Base-by-base conservation (phyloP, 2,888 invertebrate genomes). In the Zelleria hepariella region DNA sequence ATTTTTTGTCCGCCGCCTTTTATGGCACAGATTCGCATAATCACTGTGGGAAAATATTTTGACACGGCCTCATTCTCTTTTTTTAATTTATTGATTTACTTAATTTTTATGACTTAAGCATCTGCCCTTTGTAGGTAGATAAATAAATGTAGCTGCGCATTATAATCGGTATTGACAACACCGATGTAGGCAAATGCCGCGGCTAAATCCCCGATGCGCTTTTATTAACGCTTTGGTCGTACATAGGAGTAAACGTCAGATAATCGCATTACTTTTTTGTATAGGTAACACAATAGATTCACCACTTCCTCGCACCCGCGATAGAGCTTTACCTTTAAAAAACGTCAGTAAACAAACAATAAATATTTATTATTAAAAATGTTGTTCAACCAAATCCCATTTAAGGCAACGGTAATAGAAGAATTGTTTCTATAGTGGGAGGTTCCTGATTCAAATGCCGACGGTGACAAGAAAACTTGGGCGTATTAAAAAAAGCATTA, bases 31-130 rank as follows among this genome's bases (percentile, higher is more conserved):
- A 68, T 68, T 70, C 72, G 72, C 69, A 78, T 85, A 83, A 86
- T 84, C 83, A 78, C 72, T 85, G 86, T 86, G 86, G 82, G 86
- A 86, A 82, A 70, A 80, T 80, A 75, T 77, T 80, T 74, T 78
- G 77, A 80, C 77, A 71, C 51, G 64, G 69, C 72, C 70, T 20
- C 49, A 20, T 26, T 26, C 63, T 74, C 76, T 75, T 74, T 74
- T n/a, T 70, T 70, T 68, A 70, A 77, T 78, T 79, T 79, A 79
- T 79, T 69, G 68, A 63, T 66, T 61, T 71, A 70, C 42, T 73
- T 75, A 71, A 42, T 56, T 77, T 78, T 78, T 77, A 80, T 79
- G 65, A 68, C 69, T 65, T 65, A 67, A 67, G 68, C 72, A 72
- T 71, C 73, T 71, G 70, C 67, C 53, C 54, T 48, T 57, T 42